Evolutionary conservation across 2,888 invertebrate genomes (phyloP).

Genomic region (Drosophila kanekoi): DNA sequence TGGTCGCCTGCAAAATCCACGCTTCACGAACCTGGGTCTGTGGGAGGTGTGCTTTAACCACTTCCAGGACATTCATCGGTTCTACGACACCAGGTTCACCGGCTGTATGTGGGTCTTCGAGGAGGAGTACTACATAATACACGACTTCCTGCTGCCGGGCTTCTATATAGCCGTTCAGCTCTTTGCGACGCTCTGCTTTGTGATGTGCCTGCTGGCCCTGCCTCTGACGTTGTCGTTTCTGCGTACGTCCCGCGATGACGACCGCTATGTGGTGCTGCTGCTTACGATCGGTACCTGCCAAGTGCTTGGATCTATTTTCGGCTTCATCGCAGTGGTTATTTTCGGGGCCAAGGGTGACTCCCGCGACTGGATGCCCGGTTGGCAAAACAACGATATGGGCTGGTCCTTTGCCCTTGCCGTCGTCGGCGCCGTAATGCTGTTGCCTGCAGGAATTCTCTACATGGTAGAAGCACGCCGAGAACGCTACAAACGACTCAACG

Average conservation of each 20-base stretch:
- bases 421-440: conserved; percentile 90
- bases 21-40: conserved; percentile 93
- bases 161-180: conserved; percentile 98
- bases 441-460: conserved; percentile 92
- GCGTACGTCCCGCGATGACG: conserved; percentile 91
- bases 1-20: conserved; percentile 90
- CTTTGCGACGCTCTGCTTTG: conserved; percentile 95
- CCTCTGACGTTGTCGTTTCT: conserved; percentile 91
- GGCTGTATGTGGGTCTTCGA: conserved; percentile 99
- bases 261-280: conserved; percentile 90
- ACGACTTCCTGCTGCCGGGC: conserved; percentile 94
- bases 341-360: conserved; percentile 97
- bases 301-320: conserved; percentile 91
- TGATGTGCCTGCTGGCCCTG: conserved; percentile 91
- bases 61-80: conserved; percentile 93
- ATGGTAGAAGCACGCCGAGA: conserved; percentile 93
- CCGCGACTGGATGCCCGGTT: conserved; percentile 97
- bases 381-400: conserved; percentile 97
- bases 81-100: conserved; percentile 92
- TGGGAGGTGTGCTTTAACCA: conserved; percentile 98
- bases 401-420: conserved; percentile 97
- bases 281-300: conserved; percentile 91
- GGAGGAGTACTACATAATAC: conserved; percentile 97
- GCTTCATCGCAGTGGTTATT: conserved; percentile 92
- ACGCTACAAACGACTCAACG: conserved; percentile 90